These are phyloP conservation scores for Irena cyanogastra DNA, from an alignment of 2,113 vertebrate genomes.

Conservation along the genomic window DNA sequence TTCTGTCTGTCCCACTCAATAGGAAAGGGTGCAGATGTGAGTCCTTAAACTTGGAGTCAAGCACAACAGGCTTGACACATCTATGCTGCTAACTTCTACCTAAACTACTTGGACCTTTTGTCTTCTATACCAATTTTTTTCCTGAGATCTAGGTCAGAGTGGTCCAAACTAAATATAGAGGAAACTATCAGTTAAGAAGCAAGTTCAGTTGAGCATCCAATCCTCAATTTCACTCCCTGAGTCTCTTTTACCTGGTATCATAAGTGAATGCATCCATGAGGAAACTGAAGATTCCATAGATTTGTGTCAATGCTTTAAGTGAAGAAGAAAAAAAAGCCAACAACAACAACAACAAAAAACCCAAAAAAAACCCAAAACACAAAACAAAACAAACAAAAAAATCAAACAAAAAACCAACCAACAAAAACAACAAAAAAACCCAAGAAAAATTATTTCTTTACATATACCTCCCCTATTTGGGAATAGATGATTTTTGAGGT, in stretches of 20 bases:
- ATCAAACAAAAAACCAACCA: too few relatives aligned
- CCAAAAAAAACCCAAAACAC: background rate
- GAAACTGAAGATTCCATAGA: background rate
- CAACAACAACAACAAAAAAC: too few relatives aligned
- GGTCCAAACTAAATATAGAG: background rate
- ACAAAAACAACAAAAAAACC: too few relatives aligned
- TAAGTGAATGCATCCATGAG: background rate
- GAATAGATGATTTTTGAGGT: background rate
- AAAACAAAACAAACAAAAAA: too few relatives aligned
- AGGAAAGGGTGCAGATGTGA: background rate
- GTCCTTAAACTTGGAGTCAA: background rate
- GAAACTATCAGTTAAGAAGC: background rate
- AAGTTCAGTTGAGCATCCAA: background rate
- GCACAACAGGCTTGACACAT: background rate
- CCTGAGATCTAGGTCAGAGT: background rate
- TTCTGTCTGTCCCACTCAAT: background rate
- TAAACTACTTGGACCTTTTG: background rate
- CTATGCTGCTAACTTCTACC: background rate
- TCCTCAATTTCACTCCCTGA: background rate
- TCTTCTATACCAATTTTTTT: background rate
- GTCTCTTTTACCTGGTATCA: background rate
- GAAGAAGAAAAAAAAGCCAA: background rate
- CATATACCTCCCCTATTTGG: accelerated
- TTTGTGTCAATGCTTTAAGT: background rate
- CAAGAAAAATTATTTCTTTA: background rate